A percentile compares a stretch with the other conserved stretches of the same genome.
phyloP scores from a whole-genome alignment of 1,140 invertebrate species.

The Mactra quadrangularis region DNA sequence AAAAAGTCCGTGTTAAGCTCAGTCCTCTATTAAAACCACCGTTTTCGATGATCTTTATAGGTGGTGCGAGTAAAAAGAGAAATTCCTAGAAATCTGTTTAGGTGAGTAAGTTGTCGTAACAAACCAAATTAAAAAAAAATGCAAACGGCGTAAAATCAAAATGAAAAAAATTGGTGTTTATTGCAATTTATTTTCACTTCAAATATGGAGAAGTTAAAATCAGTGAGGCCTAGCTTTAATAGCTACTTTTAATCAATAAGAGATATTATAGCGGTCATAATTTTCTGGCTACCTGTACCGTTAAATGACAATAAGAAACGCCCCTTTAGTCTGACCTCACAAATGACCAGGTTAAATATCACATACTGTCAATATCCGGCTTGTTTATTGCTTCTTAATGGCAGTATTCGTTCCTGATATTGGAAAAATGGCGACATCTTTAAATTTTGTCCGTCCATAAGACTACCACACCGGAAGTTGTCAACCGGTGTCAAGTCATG shows the following conservation, averaged over 20 bases:
- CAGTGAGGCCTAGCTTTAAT: too few relatives aligned
- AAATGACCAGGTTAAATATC: conserved; percentile 43
- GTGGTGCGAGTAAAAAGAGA: too few relatives aligned
- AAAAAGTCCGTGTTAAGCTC: too few relatives aligned
- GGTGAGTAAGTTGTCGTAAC: too few relatives aligned
- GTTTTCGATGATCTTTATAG: too few relatives aligned
- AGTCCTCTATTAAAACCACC: too few relatives aligned
- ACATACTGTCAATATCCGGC: conserved; percentile 43
- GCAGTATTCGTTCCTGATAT: conserved; percentile 31
- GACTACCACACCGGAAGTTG: conserved; percentile 57
- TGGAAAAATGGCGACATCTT: conserved; percentile 38
- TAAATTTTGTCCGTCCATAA: conserved; percentile 1
- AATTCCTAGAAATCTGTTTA: too few relatives aligned
- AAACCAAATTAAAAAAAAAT: too few relatives aligned
- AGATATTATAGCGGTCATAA: conserved; percentile 26
- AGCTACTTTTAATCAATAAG: conserved; percentile 33
- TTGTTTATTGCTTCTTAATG: conserved; percentile 54
- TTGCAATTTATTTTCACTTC: too few relatives aligned
- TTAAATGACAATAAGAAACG: conserved; percentile 42
- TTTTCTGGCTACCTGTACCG: conserved; percentile 35
- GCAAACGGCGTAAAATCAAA: too few relatives aligned
- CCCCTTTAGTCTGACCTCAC: conserved; percentile 41
- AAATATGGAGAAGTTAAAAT: too few relatives aligned
- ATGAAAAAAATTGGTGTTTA: too few relatives aligned
- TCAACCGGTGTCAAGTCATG: conserved; percentile 42